Evolutionary conservation across 2,797 vertebrate species (phyloP).

Genomic region (Fistularia commersonii): DNA sequence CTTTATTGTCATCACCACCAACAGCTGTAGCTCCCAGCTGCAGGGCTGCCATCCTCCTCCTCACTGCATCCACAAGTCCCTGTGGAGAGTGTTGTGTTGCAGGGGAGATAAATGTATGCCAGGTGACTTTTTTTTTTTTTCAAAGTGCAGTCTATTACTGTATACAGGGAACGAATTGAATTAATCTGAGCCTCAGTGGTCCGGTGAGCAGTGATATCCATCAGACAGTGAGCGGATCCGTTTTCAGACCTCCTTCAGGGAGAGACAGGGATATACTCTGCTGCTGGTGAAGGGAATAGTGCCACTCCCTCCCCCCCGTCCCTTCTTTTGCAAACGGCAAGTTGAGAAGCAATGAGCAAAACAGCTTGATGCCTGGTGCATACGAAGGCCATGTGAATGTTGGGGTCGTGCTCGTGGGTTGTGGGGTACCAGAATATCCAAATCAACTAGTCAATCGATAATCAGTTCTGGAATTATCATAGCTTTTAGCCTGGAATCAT

Average conservation of each 20-base stretch:
- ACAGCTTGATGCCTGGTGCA: too few relatives aligned
- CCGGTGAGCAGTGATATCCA: constrained; percentile 32
- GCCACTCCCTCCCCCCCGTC: constrained; percentile 31
- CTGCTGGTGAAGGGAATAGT: constrained; percentile 35
- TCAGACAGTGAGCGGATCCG: constrained; percentile 27
- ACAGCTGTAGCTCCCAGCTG: constrained; percentile 11
- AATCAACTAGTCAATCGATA: too few relatives aligned
- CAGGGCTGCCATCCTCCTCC: constrained; percentile 16
- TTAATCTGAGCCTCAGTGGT: constrained; percentile 37
- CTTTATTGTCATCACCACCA: constrained; percentile 15
- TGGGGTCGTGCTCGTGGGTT: neutral
- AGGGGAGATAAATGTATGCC: constrained; percentile 26
- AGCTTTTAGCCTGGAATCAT: constrained; percentile 4
- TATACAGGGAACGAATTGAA: constrained; percentile 33
- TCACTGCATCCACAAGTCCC: constrained; percentile 10
- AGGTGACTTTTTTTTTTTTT: constrained; percentile 5
- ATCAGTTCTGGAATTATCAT: constrained; percentile 12
- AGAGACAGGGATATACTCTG: constrained; percentile 30
- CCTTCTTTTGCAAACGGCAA: constrained; percentile 28
- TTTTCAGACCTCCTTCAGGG: constrained; percentile 39
- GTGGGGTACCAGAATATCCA: neutral
- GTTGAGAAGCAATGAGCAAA: constrained; percentile 17
- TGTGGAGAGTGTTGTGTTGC: constrained; percentile 12
- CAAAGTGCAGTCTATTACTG: constrained; percentile 11
- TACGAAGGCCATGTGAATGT: too few relatives aligned